Percentiles rank a stretch among this genome's conserved stretches.
These are phyloP conservation scores for Cinclus cinclus DNA, from an alignment of 2,113 vertebrate species.

Conservation along the genomic window DNA sequence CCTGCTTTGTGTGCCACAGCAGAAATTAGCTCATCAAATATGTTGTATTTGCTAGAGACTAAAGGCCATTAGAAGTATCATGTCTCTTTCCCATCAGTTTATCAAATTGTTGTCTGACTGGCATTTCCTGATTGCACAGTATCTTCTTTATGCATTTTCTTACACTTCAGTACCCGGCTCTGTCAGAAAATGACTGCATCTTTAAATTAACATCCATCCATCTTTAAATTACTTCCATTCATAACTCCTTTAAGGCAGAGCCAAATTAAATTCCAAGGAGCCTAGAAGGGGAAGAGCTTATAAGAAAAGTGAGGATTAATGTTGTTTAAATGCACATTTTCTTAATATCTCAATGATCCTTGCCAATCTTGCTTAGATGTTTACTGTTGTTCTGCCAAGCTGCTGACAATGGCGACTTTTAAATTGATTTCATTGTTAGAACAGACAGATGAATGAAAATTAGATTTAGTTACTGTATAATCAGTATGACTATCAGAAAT, in stretches of 20 bases:
- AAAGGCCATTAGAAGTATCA: conserved; percentile 23
- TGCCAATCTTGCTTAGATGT: conserved; percentile 30
- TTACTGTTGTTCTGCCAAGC: conserved; percentile 56
- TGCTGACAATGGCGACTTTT: conserved; percentile 49
- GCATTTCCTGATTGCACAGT: conserved; percentile 30
- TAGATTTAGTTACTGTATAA: not conserved
- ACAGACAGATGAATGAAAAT: conserved; percentile 25
- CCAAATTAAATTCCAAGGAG: conserved; percentile 56
- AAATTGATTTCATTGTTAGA: conserved; percentile 50
- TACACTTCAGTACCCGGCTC: conserved; percentile 5
- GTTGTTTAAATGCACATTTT: conserved; percentile 30
- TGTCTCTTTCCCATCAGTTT: conserved; percentile 16
- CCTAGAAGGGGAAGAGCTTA: conserved; percentile 36
- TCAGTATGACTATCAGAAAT: not conserved
- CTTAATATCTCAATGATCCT: conserved; percentile 20
- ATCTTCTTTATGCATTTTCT: conserved; percentile 32
- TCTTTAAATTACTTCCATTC: conserved; percentile 61
- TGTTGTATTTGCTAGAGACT: not conserved
- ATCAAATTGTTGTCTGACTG: conserved; percentile 41
- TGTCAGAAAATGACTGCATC: not conserved
- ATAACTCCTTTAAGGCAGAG: conserved; percentile 45
- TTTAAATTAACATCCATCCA: conserved; percentile 61
- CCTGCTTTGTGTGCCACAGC: not conserved
- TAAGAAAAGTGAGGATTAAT: conserved; percentile 28
- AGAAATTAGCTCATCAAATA: conserved; percentile 22